A percentile compares a stretch with the other conserved stretches of the same genome.
phyloP scores from a whole-genome alignment of 2,113 vertebrate species.

The Zonotrichia leucophrys region DNA sequence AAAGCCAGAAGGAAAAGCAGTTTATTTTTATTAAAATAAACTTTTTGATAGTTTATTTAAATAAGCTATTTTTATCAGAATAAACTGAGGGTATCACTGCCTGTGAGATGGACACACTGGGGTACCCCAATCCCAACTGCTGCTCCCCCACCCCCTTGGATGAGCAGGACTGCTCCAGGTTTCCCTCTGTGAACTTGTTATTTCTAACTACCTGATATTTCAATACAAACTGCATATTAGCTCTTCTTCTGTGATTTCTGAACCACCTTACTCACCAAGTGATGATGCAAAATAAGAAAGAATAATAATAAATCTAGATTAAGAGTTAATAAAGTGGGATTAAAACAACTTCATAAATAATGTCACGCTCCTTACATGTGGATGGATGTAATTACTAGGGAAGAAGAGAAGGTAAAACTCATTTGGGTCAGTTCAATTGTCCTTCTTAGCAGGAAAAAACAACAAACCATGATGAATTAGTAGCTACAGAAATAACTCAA shows the following conservation, averaged over 20 bases:
- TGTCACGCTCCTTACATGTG: fast-evolving
- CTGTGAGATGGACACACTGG: not conserved
- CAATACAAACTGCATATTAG: not conserved
- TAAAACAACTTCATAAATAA: not conserved
- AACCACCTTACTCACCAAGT: not conserved
- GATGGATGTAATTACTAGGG: not conserved
- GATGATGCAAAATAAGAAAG: not conserved
- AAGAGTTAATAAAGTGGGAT: not conserved
- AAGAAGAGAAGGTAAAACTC: not conserved
- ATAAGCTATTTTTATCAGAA: not conserved
- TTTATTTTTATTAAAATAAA: not conserved
- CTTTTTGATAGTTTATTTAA: too few relatives aligned
- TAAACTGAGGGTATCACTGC: not conserved
- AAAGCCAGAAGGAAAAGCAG: not conserved
- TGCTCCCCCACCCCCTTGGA: not conserved
- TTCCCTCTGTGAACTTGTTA: slow-evolving; percentile 12
- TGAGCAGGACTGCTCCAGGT: not conserved
- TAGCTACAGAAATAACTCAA: not conserved
- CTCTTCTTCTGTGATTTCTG: not conserved
- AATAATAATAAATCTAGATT: not conserved
- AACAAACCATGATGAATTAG: not conserved
- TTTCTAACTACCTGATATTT: not conserved
- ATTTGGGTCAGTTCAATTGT: not conserved
- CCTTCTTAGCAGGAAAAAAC: not conserved
- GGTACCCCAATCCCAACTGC: fast-evolving